Conservation (phyloP, 2,113 vertebrate genomes). For the Cavia porcellus region DNA sequence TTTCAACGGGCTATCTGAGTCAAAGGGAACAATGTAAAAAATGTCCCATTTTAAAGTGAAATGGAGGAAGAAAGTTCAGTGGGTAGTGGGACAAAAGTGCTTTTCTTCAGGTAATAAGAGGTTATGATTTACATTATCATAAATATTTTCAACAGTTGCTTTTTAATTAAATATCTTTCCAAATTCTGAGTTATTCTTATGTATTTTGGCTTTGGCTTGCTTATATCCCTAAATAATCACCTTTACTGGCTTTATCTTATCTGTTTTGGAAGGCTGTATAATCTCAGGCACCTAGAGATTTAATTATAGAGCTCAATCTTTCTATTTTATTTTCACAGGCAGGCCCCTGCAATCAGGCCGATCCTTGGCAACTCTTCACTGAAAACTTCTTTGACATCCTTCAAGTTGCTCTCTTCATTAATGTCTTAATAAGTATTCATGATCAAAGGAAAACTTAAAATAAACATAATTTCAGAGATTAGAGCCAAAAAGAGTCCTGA, state of each 20-base stretch:
- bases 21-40: neutral
- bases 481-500: constrained; percentile 55
- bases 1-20: neutral
- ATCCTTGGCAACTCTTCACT: constrained; percentile 75
- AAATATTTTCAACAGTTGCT: constrained; percentile 45
- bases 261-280: constrained; percentile 51
- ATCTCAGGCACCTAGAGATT: constrained; percentile 66
- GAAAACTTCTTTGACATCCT: constrained; percentile 66
- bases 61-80: neutral
- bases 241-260: constrained; percentile 55
- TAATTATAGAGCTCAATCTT: constrained; percentile 68
- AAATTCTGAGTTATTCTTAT: constrained; percentile 66
- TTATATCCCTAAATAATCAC: constrained; percentile 57
- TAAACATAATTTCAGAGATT: constrained; percentile 65
- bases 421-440: constrained; percentile 69
- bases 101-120: constrained; percentile 43
- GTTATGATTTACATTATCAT: neutral
- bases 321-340: constrained; percentile 69
- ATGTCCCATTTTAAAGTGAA: neutral
- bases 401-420: constrained; percentile 72
- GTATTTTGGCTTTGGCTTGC: constrained; percentile 53
- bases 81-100: neutral
- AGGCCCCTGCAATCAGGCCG: constrained; percentile 59
- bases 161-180: constrained; percentile 68
- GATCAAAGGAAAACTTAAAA: constrained; percentile 77